Percentiles rank a stretch among this genome's conserved stretches.
These are phyloP conservation scores for Eretmodus cyanostictus DNA, from an alignment of 2,113 vertebrate species.

Conservation along the genomic window DNA sequence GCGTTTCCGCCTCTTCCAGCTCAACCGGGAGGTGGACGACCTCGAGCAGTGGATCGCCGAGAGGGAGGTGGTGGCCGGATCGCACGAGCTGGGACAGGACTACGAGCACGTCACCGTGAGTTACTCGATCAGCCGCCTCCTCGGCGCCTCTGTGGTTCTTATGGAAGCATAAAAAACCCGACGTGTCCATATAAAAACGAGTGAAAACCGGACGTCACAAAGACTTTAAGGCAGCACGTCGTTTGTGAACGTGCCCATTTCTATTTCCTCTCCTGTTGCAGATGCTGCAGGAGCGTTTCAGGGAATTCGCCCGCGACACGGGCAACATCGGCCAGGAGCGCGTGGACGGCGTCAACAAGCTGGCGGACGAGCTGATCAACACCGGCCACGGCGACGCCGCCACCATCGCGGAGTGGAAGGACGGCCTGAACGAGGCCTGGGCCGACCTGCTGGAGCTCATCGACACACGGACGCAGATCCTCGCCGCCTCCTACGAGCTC, in stretches of 20 bases:
- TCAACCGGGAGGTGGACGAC: slow-evolving; percentile 96
- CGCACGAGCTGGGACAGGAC: slow-evolving; percentile 95
- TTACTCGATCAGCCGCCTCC: background rate
- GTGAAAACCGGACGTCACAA: rapidly evolving
- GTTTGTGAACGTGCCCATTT: background rate
- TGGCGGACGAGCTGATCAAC: slow-evolving; percentile 96
- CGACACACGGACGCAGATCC: slow-evolving; percentile 94
- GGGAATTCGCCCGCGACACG: slow-evolving; percentile 94
- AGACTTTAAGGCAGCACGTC: rapidly evolving
- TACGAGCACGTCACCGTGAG: slow-evolving; percentile 94
- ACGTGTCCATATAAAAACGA: background rate
- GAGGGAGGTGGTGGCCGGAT: slow-evolving; percentile 95
- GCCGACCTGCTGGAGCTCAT: slow-evolving; percentile 97
- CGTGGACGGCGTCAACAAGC: slow-evolving; percentile 88
- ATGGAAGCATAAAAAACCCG: background rate
- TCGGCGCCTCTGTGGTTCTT: background rate
- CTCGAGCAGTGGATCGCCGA: slow-evolving; percentile 99
- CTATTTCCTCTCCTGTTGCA: slow-evolving; percentile 27
- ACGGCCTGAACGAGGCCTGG: slow-evolving; percentile 97
- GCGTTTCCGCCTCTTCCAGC: slow-evolving; percentile 91
- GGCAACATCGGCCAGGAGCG: slow-evolving; percentile 97
- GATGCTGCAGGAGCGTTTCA: slow-evolving; percentile 98
- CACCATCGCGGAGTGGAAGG: slow-evolving; percentile 98
- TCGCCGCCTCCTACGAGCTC: slow-evolving; percentile 94
- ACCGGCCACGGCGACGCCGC: slow-evolving; percentile 90